Percentiles rank a stretch among this genome's conserved stretches.
Evolutionary conservation across 1,140 invertebrate genomes (phyloP).

Genomic region (Conus betulinus): DNA sequence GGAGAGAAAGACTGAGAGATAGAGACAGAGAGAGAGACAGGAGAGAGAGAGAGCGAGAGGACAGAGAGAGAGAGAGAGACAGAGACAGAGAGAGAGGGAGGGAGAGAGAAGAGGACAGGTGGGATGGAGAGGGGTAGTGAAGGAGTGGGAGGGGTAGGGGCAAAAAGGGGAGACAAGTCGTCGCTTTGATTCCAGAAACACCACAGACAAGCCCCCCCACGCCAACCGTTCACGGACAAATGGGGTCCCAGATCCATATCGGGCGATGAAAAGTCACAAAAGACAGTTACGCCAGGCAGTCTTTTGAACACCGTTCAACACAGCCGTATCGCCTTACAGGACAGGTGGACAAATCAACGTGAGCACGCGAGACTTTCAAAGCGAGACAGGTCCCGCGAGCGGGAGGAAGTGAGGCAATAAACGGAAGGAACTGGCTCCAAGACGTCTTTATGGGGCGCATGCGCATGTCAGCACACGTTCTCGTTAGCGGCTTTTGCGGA

Average conservation of each 20-base stretch:
- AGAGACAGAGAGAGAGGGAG: too few species aligned
- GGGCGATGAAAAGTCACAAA: conserved; percentile 20
- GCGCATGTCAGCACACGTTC: conserved; percentile 28
- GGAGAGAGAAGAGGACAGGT: too few species aligned
- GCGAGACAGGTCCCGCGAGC: not conserved
- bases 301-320: conserved; percentile 20
- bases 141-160: not conserved
- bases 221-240: not conserved
- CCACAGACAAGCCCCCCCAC: not conserved
- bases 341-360: conserved; percentile 1
- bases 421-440: conserved; percentile 27
- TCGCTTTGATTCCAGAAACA: not conserved
- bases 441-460: conserved; percentile 35
- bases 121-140: too few species aligned
- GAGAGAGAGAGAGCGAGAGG: too few species aligned
- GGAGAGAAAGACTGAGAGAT: too few species aligned
- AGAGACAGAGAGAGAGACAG: too few species aligned
- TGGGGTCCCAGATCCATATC: not conserved
- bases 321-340: conserved; percentile 2
- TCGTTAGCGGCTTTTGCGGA: conserved; percentile 28
- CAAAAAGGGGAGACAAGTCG: not conserved
- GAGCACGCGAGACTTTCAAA: conserved; percentile 24
- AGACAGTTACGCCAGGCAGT: not conserved
- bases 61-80: too few species aligned
- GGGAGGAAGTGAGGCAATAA: conserved; percentile 13